These are phyloP conservation scores for Oryzias dopingdopingensis DNA, from an alignment of 2,797 vertebrate genomes.

Conservation along the genomic window DNA sequence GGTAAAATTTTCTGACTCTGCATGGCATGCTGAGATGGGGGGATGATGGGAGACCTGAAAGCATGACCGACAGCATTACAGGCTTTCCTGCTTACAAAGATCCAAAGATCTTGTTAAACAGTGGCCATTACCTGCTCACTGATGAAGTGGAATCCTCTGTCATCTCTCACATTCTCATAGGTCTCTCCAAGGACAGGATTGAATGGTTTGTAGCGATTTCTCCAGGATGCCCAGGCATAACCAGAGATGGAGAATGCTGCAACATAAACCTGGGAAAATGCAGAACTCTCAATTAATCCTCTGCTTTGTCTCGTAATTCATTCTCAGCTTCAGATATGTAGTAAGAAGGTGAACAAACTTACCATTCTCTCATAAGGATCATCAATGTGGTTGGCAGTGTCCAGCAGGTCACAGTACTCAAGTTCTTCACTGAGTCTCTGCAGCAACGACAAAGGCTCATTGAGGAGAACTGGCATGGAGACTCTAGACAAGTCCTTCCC, in stretches of 20 bases:
- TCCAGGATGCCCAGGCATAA: constrained; percentile 88
- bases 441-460: constrained; percentile 79
- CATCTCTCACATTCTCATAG: constrained; percentile 84
- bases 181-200: constrained; percentile 93
- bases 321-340: neutral
- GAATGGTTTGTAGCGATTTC: constrained; percentile 90
- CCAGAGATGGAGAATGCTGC: constrained; percentile 89
- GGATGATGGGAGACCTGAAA: constrained; percentile 89
- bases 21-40: constrained; percentile 88
- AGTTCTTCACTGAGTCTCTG: constrained; percentile 90
- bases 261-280: constrained; percentile 79
- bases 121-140: constrained; percentile 84
- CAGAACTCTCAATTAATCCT: accelerated
- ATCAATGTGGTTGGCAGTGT: constrained; percentile 78
- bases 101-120: too few relatives aligned
- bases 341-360: constrained; percentile 6
- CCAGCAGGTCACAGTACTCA: constrained; percentile 86
- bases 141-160: constrained; percentile 85
- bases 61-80: neutral
- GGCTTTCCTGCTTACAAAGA: neutral
- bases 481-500: constrained; percentile 91
- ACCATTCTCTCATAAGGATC: constrained; percentile 92
- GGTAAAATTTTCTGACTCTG: constrained; percentile 87
- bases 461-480: constrained; percentile 87
- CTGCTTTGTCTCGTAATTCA: neutral